Evolutionary conservation across 2,888 invertebrate species (phyloP).

Genomic region (Anarsia innoxiella): DNA sequence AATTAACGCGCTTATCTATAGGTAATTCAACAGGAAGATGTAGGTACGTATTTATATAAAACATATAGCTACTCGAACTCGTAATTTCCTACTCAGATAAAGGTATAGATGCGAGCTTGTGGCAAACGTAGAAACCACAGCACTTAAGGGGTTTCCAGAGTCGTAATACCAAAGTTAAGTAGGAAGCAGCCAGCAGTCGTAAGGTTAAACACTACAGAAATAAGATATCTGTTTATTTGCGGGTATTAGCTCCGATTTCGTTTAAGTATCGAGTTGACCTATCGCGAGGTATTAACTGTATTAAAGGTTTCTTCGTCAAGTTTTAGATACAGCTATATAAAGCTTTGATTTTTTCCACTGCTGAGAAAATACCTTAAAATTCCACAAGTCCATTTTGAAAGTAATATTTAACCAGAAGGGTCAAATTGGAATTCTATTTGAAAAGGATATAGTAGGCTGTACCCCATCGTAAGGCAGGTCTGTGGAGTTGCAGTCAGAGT

Average conservation of each 20-base stretch:
- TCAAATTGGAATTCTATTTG: conserved; percentile 62
- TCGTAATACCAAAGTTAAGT: conserved; percentile 64
- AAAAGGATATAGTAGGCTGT: conserved; percentile 98
- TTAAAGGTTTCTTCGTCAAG: too few species aligned
- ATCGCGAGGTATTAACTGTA: too few species aligned
- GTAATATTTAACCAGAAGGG: too few species aligned
- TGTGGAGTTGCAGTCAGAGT: conserved; percentile 93
- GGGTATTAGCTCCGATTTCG: conserved; percentile 35
- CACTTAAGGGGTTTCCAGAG: conserved; percentile 66
- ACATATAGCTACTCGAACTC: too few species aligned
- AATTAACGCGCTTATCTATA: too few species aligned
- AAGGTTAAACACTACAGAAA: conserved; percentile 75
- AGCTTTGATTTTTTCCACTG: too few species aligned
- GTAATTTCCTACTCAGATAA: conserved; percentile 1
- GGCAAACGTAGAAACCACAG: conserved; percentile 66
- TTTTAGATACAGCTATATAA: too few species aligned
- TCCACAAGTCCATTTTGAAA: too few species aligned
- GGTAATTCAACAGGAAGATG: too few species aligned
- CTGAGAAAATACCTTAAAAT: too few species aligned
- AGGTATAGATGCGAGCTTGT: conserved; percentile 14
- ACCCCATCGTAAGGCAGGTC: conserved; percentile 94
- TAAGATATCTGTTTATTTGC: conserved; percentile 62
- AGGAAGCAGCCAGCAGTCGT: conserved; percentile 66
- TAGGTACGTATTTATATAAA: too few species aligned
- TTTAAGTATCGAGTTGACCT: conserved; percentile 14